Conservation (phyloP, 2,888 invertebrate species). For the Nemapogon koenigi region DNA sequence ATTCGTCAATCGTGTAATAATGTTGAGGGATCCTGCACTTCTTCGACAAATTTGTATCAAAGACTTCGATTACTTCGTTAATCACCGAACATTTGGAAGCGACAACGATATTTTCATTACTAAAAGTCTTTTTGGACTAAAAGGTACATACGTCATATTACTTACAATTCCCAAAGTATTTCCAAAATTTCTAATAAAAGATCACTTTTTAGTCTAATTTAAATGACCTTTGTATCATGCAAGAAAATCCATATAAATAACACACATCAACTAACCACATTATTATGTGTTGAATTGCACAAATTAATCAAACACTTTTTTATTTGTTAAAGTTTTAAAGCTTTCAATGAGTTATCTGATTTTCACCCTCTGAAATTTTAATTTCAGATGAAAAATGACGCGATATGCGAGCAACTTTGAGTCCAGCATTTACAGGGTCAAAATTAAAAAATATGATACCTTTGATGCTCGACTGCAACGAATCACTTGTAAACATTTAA, state of each 20-base stretch:
- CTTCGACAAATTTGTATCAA: constrained; percentile 34
- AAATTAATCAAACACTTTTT: too few species aligned
- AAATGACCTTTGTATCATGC: too few species aligned
- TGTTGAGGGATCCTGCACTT: constrained; percentile 35
- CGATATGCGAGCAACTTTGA: constrained; percentile 50
- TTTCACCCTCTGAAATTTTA: too few species aligned
- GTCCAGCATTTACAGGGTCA: constrained; percentile 62
- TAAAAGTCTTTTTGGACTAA: constrained; percentile 37
- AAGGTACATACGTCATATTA: constrained; percentile 30
- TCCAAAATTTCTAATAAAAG: too few species aligned
- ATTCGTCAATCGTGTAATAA: constrained; percentile 30
- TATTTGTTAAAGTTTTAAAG: too few species aligned
- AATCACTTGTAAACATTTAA: too few species aligned
- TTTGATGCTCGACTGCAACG: constrained; percentile 27
- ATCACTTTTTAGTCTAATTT: too few species aligned
- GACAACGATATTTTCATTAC: constrained; percentile 40
- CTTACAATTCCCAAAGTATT: too few species aligned
- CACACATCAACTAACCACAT: too few species aligned
- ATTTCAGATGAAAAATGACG: constrained; percentile 53
- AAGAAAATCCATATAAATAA: too few species aligned
- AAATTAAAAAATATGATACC: constrained; percentile 63
- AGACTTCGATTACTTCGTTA: constrained; percentile 34
- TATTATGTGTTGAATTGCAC: too few species aligned
- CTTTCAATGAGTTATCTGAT: too few species aligned
- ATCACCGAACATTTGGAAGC: constrained; percentile 24